phyloP scores from a whole-genome alignment of 1,140 invertebrate species.

The Pteromalus puparum region DNA sequence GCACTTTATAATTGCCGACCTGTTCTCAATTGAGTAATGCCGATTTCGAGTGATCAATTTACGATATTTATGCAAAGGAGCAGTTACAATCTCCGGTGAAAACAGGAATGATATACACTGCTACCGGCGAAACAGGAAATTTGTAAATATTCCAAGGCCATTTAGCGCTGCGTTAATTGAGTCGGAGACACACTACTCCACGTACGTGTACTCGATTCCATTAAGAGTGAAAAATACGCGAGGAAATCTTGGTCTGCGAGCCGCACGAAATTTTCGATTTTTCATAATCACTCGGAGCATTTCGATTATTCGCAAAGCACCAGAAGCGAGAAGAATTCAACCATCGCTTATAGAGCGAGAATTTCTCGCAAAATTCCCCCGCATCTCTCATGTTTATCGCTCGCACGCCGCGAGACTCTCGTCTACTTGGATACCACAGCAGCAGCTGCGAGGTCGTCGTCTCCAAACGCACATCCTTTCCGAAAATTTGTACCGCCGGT shows the following conservation, averaged over 20 bases:
- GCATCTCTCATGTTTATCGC: neutral
- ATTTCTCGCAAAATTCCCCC: neutral
- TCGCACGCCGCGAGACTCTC: neutral
- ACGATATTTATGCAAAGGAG: neutral
- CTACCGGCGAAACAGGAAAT: neutral
- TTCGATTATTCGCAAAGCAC: neutral
- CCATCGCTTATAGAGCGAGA: neutral
- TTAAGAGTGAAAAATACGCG: too few species aligned
- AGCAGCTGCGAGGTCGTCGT: neutral
- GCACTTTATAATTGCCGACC: neutral
- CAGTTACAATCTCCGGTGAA: neutral
- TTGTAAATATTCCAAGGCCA: neutral
- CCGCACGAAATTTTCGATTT: too few species aligned
- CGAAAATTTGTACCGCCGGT: neutral
- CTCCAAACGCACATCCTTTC: neutral
- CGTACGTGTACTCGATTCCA: too few species aligned
- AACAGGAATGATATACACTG: neutral
- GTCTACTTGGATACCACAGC: neutral
- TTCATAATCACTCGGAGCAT: too few species aligned
- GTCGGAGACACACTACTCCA: neutral
- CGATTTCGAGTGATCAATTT: neutral
- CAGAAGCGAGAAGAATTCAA: neutral
- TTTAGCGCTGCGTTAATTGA: neutral
- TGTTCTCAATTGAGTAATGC: neutral
- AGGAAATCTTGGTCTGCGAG: too few species aligned